These are phyloP conservation scores for Dipodomys merriami DNA, from an alignment of 2,113 vertebrate genomes.

Conservation along the genomic window DNA sequence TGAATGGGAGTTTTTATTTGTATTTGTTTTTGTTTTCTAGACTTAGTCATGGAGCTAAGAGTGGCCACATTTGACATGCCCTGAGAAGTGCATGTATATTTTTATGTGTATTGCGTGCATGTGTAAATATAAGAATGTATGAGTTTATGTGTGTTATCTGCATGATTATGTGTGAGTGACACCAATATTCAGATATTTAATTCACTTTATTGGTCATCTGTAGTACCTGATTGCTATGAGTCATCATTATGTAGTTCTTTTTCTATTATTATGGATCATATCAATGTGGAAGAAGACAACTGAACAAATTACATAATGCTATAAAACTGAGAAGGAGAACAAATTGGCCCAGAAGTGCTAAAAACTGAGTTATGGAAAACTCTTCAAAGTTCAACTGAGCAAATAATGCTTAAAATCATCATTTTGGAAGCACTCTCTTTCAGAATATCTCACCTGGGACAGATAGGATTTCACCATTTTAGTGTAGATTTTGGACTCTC, in stretches of 20 bases:
- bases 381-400: not conserved
- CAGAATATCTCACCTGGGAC: not conserved
- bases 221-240: accelerated
- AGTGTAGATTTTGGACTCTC: not conserved
- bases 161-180: not conserved
- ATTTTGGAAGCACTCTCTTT: not conserved
- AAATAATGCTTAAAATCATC: not conserved
- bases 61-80: not conserved
- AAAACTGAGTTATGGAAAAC: not conserved
- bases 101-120: not conserved
- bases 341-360: not conserved
- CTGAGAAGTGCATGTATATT: not conserved
- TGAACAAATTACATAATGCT: not conserved
- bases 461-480: not conserved
- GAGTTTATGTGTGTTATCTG: accelerated
- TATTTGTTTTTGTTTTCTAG: not conserved
- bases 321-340: not conserved
- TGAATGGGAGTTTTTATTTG: not conserved
- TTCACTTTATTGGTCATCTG: not conserved
- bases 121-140: not conserved
- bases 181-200: not conserved
- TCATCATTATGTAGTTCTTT: not conserved
- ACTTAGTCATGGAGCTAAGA: not conserved
- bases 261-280: not conserved
- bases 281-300: not conserved